Conservation (phyloP, 1,140 invertebrate genomes). For the Diachasmimorpha longicaudata region DNA sequence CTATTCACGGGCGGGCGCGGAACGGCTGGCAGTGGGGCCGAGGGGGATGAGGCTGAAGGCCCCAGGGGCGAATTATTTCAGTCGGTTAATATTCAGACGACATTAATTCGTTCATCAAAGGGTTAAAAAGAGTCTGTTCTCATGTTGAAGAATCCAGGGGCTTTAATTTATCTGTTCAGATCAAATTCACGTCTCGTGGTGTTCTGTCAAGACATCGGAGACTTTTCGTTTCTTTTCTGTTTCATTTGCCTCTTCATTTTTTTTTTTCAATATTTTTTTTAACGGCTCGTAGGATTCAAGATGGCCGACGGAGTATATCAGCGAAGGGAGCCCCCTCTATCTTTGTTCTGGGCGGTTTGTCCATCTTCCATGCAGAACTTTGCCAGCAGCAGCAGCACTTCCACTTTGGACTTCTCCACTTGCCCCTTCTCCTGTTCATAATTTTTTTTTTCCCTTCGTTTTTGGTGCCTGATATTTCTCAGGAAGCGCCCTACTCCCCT, state of each 20-base stretch:
- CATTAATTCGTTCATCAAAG: neutral
- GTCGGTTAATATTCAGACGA: neutral
- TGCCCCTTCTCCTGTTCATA: neutral
- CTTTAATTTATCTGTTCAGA: neutral
- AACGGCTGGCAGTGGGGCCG: neutral
- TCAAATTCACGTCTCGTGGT: conserved; percentile 32
- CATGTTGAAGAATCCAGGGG: neutral
- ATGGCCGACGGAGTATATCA: conserved; percentile 44
- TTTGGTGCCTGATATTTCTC: neutral
- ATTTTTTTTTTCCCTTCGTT: conserved; percentile 1
- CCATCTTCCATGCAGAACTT: conserved; percentile 12
- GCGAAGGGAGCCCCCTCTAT: conserved; percentile 38
- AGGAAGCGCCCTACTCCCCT: too few species aligned
- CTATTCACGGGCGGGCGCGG: neutral
- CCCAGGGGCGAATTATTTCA: neutral
- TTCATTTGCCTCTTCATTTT: neutral
- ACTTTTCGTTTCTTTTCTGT: neutral
- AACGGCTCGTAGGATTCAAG: conserved; percentile 53
- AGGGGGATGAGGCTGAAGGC: neutral
- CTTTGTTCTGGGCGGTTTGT: conserved; percentile 13
- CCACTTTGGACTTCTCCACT: conserved; percentile 18
- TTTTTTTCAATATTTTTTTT: conserved; percentile 46
- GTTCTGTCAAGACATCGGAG: conserved; percentile 40
- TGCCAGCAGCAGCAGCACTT: conserved; percentile 14
- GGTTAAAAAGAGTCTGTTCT: too few species aligned